Evolutionary conservation across 2,888 invertebrate genomes (phyloP), one percentile per base, ranked within the genome.

Genomic region (Hydroisotoma schaefferi): DNA sequence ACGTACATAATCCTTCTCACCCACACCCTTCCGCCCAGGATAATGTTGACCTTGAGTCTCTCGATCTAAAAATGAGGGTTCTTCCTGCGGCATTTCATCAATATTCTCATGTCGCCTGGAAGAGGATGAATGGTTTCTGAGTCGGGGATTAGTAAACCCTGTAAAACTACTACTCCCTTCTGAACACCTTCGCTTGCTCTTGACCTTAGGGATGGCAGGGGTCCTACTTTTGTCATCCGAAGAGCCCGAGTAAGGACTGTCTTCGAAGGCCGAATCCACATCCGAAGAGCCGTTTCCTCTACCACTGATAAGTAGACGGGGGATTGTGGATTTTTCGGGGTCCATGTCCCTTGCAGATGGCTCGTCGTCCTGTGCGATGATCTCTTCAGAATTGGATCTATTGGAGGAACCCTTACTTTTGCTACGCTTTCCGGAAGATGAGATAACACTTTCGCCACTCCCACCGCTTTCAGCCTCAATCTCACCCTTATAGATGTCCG

Each of bases 251-350:
- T 52, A 52, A 29, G 20, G 51, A 29, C 29, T 28, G 46, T 55
- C 55, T 55, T 55, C 55, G 22, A 55, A 55, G n/a, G 44, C 55
- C 8, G 55, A 55, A 33, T 54, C 54, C 3, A 23, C 25, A 18
- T 54, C 55, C 3, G 55, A 55, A 2, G 28, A 4, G 29, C 28
- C 22, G 10, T 43, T 43, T 47, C 6, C 47, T 5, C 18, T 43
- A 2, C 18, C 49, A 26, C 27, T 20, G 12, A 12, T 26, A 20
- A 25, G 12, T 20, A 49, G 26, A 6, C 49, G 27, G 5, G 49
- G 49, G 28, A 49, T 49, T 3, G 28, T 49, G 26, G 49, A 28
- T 15, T 26, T 23, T 26, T 49, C 25, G 23, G 18, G 26, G 6
- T 46, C 25, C 12, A 22, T 26, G 25, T 22, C 26, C n/a, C 28